Evolutionary conservation across 2,113 vertebrate genomes (phyloP), one percentile per base, ranked within the genome.

Genomic region (Podocnemis expansa): DNA sequence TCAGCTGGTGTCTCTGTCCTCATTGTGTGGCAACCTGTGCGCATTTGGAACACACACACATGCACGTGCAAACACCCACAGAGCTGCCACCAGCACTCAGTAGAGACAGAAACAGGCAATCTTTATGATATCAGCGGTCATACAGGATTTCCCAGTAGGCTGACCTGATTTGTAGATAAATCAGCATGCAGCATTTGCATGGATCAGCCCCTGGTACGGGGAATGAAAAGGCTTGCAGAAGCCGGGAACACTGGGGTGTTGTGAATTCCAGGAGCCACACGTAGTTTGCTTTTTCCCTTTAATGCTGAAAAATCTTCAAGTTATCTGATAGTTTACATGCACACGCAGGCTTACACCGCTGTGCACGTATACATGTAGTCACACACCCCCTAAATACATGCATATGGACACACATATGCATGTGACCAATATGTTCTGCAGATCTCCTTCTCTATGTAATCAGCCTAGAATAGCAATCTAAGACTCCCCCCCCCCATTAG

Each of bases 331-430:
- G 38, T 43, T 45, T 10, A 25, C 38, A 43, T 25, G 24, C 41
- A 12, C 41, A 63, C 60, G 43, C 70, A 43, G 10, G 24, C 70
- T 14, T 14, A 75, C 38, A 43, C 24, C 38, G 24, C 24, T 4
- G 24, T 24, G 13, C 70, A 73, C n/a, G 12, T 1, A 1, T 1
- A 41, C 14, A 0, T 1, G 41, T 10, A 55, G 81, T 5, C 0
- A 0, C 0, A 31, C 3, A 2, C 2, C 6, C 43, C 25, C 22
- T 2, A 3, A 17, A 0, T 0, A 54, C 0, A 0, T 3, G 4
- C 19, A 75, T 47, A 89, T 1, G 3, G 1, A 4, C 3, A 70
- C 24, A 2, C n/a, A n/a, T n/a, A 47, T 5, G 17, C 4, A 17
- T 22, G 34, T 6, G 79, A 89, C 89, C 8, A 47, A 12, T 4